Base-by-base conservation (phyloP, 2,797 vertebrate species). In the Apodemus agrarius region DNA sequence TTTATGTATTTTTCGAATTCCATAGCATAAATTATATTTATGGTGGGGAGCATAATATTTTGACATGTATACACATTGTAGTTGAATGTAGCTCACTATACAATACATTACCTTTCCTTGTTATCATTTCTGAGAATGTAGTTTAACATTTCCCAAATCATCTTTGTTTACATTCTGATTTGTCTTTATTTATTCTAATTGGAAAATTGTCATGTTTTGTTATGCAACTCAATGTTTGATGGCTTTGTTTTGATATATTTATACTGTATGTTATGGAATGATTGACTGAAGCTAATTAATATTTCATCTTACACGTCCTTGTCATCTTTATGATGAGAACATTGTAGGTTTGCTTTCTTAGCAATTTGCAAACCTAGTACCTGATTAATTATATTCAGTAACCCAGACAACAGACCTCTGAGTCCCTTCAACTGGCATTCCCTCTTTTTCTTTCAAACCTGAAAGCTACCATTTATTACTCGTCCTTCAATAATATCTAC, bases 221-320 rank as follows among this genome's bases (percentile, higher is more conserved):
- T 46, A 21, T 72, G 10, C 26, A 72, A 29, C 52, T 40, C 19
- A 22, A 40, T 40, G 49, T 40, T 74, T 88, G 67, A 74, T 8
- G 67, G 13, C 31, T 49, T 79, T 72, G 29, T 67, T 89, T 90
- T 84, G 86, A 59, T 74, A 46, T 63, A 95, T 85, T 76, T 79
- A n/a, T 52, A 13, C 10, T 63, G 24, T 72, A 61, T 26, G 13
- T 31, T 85, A 17, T 90, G 34, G 65, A 82, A 54, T 96, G 57
- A 76, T 34, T 17, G 22, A 49, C 57, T 75, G 31, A 76, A 82
- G 65, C n/a, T 81, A 67, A 75, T 93, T 75, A 87, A 81, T 19
- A 76, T 31, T 31, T 63, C 54, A 54, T 34, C 52, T 22, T 2
- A 13, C 31, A 65, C 0, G 46, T 10, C 14, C 37, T 86, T 75